These are phyloP conservation scores for Erebia palarica DNA, from an alignment of 2,888 invertebrate genomes.

Conservation along the genomic window DNA sequence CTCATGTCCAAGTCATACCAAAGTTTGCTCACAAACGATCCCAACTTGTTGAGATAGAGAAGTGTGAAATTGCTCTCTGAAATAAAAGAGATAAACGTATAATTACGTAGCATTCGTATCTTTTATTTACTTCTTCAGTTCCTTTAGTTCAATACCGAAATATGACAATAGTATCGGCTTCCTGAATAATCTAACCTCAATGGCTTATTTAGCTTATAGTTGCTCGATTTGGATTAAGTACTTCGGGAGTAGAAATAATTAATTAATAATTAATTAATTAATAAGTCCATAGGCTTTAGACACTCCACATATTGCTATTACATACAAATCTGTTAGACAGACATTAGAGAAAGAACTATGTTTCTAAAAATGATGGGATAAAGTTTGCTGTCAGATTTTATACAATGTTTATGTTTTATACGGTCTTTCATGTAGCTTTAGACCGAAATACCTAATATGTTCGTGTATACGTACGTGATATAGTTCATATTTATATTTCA, in stretches of 20 bases:
- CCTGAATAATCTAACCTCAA: neutral
- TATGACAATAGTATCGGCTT: neutral
- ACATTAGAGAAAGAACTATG: too few relatives aligned
- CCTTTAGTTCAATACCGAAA: neutral
- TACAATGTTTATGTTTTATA: neutral
- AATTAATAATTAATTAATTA: too few relatives aligned
- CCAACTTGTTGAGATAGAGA: constrained; percentile 10
- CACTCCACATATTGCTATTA: too few relatives aligned
- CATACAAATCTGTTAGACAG: too few relatives aligned
- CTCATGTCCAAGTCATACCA: constrained; percentile 6
- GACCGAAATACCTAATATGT: neutral
- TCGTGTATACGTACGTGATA: too few relatives aligned
- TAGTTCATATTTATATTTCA: neutral
- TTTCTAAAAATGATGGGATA: too few relatives aligned
- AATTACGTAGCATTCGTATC: neutral
- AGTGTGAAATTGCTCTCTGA: neutral
- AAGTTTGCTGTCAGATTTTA: too few relatives aligned
- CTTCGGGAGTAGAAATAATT: too few relatives aligned
- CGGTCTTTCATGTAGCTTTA: neutral
- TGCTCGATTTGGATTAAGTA: too few relatives aligned
- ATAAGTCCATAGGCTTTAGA: too few relatives aligned
- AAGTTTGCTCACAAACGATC: constrained; percentile 16
- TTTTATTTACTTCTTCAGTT: neutral
- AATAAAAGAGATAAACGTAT: neutral
- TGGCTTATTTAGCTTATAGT: too few relatives aligned